phyloP scores from a whole-genome alignment of 2,797 vertebrate species.

The Crenuchus spilurus region DNA sequence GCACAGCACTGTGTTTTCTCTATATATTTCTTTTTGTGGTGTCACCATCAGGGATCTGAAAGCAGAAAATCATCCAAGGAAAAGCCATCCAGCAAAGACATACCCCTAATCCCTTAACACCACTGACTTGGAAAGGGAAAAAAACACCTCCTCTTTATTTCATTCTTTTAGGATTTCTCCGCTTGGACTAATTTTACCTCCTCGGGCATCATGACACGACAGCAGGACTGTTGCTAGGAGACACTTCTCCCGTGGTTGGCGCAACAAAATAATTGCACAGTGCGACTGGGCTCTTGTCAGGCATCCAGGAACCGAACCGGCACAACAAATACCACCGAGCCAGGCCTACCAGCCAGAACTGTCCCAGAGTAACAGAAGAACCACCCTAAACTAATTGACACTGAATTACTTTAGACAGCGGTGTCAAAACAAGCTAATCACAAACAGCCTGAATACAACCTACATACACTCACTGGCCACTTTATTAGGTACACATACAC shows the following conservation, averaged over 20 bases:
- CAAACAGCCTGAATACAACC: not conserved
- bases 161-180: constrained; percentile 51
- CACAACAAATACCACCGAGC: constrained; percentile 51
- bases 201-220: constrained; percentile 66
- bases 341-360: constrained; percentile 44
- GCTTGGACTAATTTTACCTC: constrained; percentile 74
- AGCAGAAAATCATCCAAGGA: constrained; percentile 24
- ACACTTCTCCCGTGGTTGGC: constrained; percentile 72
- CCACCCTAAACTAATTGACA: constrained; percentile 1
- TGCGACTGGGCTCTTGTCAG: constrained; percentile 66
- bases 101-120: constrained; percentile 8
- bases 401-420: not conserved
- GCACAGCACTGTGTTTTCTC: too few species aligned
- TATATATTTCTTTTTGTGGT: too few species aligned
- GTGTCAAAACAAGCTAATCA: not conserved
- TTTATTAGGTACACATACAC: too few species aligned
- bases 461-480: too few species aligned
- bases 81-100: not conserved
- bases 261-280: constrained; percentile 79
- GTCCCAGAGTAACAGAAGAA: constrained; percentile 49
- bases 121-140: constrained; percentile 22
- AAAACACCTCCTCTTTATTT: constrained; percentile 3
- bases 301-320: constrained; percentile 70
- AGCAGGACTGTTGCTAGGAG: constrained; percentile 81
- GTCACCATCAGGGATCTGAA: constrained; percentile 15